Percentiles rank a stretch among this genome's conserved stretches.
Evolutionary conservation across 2,888 invertebrate species (phyloP).

Genomic region (Drosophila longiperda): DNA sequence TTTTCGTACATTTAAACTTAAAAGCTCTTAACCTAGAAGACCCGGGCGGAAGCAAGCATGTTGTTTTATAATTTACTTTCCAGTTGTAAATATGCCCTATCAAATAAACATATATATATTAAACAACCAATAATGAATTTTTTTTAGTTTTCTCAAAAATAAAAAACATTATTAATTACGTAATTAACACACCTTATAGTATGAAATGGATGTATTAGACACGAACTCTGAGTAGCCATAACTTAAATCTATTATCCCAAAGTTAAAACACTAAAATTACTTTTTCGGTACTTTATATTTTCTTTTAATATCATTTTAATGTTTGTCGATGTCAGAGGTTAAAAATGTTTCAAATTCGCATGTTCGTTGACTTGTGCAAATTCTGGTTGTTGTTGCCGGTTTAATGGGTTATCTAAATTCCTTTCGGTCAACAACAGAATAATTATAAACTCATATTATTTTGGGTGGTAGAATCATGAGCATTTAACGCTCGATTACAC

Average conservation of each 20-base stretch:
- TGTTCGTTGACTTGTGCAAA: slow-evolving; percentile 14
- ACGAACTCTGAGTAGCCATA: neutral
- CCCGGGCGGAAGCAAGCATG: slow-evolving; percentile 23
- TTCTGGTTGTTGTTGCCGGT: neutral
- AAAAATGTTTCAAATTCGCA: neutral
- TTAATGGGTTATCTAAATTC: slow-evolving; percentile 5
- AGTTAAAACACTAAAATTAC: neutral
- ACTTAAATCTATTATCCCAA: neutral
- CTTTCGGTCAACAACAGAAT: slow-evolving; percentile 18
- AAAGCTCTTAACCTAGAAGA: slow-evolving; percentile 35
- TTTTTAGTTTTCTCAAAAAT: neutral
- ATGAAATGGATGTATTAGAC: neutral
- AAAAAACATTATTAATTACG: too few species aligned
- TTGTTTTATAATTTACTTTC: slow-evolving; percentile 1
- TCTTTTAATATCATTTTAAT: neutral
- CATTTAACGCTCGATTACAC: slow-evolving; percentile 69
- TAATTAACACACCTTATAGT: neutral
- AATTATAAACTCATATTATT: slow-evolving; percentile 35
- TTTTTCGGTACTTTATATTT: neutral
- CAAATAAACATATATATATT: neutral
- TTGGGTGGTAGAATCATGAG: slow-evolving; percentile 25
- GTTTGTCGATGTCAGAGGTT: slow-evolving; percentile 15
- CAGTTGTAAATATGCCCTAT: slow-evolving; percentile 6
- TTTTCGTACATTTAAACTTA: slow-evolving; percentile 35
- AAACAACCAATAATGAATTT: neutral